Base-by-base conservation (phyloP, 1,140 invertebrate species). In the Lanistes nyassanus region DNA sequence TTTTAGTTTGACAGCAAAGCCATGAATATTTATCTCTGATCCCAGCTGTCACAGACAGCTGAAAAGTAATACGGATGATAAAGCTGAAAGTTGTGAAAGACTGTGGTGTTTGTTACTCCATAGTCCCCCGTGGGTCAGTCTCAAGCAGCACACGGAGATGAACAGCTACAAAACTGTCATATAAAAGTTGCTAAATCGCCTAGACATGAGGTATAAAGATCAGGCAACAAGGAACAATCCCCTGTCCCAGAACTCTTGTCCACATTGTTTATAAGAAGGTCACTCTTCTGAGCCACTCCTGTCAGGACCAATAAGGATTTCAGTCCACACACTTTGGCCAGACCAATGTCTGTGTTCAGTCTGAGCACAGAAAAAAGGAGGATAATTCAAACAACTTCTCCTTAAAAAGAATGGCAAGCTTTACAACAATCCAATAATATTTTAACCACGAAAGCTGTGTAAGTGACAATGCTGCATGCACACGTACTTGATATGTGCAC, bases 261-360 rank as follows among this genome's bases (percentile, higher is more conserved):
- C 0, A 55, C 53, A 37, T 68, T 47, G 19, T 53, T n/a, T 16
- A 16, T 11, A n/a, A 51, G 74, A 60, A 81, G 26, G 16, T 80
- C 79, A 16, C 71, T 69, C 34, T 69, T 26, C 4, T 62, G 69
- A 16, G 74, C 72, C 13, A 79, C 79, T 21, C 84, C 84, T 60
- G 78, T 77, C 55, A 85, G 64, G 0, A 85, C 84, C 7, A 85
- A 70, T 16, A 84, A 29, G 0, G 84, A 85, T 23, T 81, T 75
- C 34, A 85, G 72, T 6, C 81, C 80, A 78, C 82, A 83, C 5
- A 72, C 72, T 37, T 81, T 80, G 60, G 81, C 84, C 77, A 84
- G 76, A 5, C 60, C 66, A 23, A 85, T 84, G 60, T 85, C 84
- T 53, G 82, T 83, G 62, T 79, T 74, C 55, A 83, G 53, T 56